Evolutionary conservation across 2,113 vertebrate genomes (phyloP).

Genomic region (Athene noctua): DNA sequence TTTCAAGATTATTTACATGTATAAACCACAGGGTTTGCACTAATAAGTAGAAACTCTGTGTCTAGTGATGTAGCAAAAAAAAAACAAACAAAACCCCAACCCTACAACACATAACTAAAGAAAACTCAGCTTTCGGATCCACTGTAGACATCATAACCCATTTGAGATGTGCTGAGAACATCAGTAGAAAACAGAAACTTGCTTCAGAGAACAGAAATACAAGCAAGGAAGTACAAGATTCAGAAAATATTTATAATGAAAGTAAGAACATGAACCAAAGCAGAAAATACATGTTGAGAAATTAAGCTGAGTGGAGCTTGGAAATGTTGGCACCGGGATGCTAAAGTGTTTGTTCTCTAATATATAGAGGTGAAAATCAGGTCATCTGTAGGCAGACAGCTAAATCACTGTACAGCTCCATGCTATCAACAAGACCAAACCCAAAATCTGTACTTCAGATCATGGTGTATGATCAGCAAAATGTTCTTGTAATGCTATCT

Average conservation of each 20-base stretch:
- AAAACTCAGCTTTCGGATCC: not conserved
- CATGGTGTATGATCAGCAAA: not conserved
- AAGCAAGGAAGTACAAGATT: not conserved
- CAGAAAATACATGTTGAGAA: not conserved
- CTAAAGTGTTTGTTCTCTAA: not conserved
- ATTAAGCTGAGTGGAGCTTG: not conserved
- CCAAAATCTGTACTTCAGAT: not conserved
- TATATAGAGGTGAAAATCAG: not conserved
- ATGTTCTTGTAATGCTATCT: not conserved
- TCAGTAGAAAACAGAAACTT: not conserved
- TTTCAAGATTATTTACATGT: not conserved
- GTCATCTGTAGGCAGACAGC: not conserved
- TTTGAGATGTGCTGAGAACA: not conserved
- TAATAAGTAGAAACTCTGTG: not conserved
- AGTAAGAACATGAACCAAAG: not conserved
- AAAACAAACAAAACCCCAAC: too few relatives aligned
- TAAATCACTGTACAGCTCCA: not conserved
- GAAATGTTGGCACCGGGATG: not conserved
- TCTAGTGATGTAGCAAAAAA: not conserved
- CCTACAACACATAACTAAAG: not conserved
- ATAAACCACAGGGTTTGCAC: not conserved
- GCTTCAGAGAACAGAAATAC: not conserved
- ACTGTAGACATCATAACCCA: not conserved
- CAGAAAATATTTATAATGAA: not conserved
- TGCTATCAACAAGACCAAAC: not conserved